These are phyloP conservation scores for Eupithecia pulchellata DNA, from an alignment of 2,888 invertebrate species.

Conservation along the genomic window DNA sequence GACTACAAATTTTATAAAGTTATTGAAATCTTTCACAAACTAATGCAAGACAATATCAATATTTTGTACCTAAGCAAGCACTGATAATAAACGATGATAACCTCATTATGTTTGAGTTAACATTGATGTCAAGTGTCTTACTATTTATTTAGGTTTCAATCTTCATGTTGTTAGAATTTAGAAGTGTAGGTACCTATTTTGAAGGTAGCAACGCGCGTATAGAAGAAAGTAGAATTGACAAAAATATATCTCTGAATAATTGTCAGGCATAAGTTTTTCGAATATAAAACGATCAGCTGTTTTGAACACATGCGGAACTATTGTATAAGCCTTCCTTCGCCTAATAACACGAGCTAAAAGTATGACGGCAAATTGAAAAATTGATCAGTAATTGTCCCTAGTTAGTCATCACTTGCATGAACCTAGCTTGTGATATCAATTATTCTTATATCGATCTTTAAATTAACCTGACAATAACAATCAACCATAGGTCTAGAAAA, in stretches of 20 bases:
- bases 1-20: no score
- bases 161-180: background rate
- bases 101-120: background rate
- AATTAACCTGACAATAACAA: background rate
- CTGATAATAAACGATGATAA: background rate
- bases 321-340: background rate
- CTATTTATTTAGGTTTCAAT: background rate
- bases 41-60: background rate
- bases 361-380: constrained; percentile 2
- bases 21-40: no score
- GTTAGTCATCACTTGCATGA: background rate
- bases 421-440: background rate
- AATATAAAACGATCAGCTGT: background rate
- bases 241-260: background rate
- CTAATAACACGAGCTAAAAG: background rate
- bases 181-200: background rate
- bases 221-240: background rate
- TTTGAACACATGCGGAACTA: background rate
- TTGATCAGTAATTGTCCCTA: constrained; percentile 2
- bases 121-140: background rate
- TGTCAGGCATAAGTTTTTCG: background rate
- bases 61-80: constrained; percentile 2
- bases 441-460: background rate
- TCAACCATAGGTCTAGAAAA: background rate
- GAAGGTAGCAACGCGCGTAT: background rate